Conservation (phyloP, 2,888 invertebrate genomes). For the Eristalinus sepulchralis region DNA sequence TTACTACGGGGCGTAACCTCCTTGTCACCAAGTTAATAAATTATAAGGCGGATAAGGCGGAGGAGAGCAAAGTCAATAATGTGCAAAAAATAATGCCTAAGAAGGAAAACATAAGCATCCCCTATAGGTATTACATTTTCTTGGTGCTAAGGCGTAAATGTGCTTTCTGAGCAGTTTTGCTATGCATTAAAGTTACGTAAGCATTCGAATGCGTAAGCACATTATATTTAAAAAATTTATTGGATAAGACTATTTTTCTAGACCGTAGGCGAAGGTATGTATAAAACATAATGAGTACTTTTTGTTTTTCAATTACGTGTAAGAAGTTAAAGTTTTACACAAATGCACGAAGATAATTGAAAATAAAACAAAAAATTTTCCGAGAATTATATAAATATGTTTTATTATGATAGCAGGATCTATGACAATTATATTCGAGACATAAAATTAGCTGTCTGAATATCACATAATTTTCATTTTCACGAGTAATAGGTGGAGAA, state of each 20-base stretch:
- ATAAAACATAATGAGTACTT: no score
- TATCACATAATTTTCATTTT: no score
- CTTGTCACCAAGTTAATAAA: slow-evolving; percentile 13
- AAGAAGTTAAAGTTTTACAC: no score
- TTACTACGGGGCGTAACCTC: slow-evolving; percentile 22
- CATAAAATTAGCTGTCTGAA: no score
- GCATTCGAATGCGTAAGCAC: neutral
- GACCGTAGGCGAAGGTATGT: no score
- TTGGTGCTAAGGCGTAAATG: neutral
- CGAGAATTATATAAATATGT: no score
- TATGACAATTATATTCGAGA: no score
- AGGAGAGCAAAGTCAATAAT: neutral
- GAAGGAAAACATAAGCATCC: neutral
- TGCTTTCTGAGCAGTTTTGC: neutral
- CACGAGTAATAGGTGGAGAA: no score
- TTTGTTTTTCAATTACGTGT: no score
- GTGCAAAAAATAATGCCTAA: neutral
- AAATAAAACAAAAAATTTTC: no score
- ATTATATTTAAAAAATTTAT: neutral
- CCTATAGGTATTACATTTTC: neutral
- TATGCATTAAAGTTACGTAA: neutral
- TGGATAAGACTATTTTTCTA: neutral
- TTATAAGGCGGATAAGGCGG: neutral
- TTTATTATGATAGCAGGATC: no score
- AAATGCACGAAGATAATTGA: no score